Evolutionary conservation across 1,140 invertebrate species (phyloP).

Genomic region (Trichonephila clavata): DNA sequence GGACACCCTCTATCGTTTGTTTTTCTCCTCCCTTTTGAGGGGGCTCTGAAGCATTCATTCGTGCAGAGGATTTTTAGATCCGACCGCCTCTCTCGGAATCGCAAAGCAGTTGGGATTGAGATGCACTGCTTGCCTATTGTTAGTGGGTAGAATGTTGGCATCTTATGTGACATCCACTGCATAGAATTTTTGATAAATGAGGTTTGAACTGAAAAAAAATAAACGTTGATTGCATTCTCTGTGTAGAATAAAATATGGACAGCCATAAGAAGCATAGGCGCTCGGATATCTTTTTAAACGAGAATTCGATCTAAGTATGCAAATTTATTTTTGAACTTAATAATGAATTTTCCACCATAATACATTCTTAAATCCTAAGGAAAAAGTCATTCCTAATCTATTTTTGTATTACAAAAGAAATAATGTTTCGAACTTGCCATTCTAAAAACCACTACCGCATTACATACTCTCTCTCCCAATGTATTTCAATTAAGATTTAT

Average conservation of each 20-base stretch:
- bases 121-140: not conserved
- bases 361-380: no score
- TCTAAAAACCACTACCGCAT: no score
- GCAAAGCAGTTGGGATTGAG: not conserved
- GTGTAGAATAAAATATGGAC: not conserved
- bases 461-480: no score
- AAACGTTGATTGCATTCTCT: not conserved
- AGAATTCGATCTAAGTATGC: no score
- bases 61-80: not conserved
- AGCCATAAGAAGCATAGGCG: not conserved
- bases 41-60: not conserved
- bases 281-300: not conserved
- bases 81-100: not conserved
- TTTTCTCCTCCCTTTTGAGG: not conserved
- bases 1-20: not conserved
- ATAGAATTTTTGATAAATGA: not conserved
- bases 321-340: no score
- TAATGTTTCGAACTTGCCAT: no score
- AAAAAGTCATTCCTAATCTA: no score
- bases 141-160: not conserved
- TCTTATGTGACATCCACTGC: not conserved
- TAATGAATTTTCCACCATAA: no score
- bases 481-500: no score
- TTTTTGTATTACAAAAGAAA: no score
- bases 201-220: not conserved